Evolutionary conservation across 1,140 invertebrate genomes (phyloP).

Genomic region (Pachypeltis micranthus): DNA sequence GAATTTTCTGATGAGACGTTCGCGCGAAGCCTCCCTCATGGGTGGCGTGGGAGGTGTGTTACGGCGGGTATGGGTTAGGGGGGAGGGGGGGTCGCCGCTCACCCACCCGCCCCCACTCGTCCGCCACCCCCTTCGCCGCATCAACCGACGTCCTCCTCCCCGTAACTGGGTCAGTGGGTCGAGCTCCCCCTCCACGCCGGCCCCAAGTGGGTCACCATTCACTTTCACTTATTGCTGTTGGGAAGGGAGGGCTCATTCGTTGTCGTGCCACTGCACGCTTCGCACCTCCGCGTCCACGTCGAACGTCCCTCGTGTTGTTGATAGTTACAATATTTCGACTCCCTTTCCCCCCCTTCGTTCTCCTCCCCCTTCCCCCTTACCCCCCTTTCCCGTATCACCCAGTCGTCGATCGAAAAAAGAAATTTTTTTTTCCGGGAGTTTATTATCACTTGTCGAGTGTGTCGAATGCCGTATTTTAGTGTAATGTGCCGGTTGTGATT

Average conservation of each 20-base stretch:
- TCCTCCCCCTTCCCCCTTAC: too few relatives aligned
- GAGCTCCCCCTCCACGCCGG: slow-evolving; percentile 6
- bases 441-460: slow-evolving; percentile 5
- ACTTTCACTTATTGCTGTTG: slow-evolving; percentile 23
- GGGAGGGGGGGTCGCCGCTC: background rate
- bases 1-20: too few relatives aligned
- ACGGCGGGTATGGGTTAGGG: background rate
- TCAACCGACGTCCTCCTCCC: background rate
- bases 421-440: slow-evolving; percentile 7
- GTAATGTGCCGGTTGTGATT: slow-evolving; percentile 7
- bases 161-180: slow-evolving; percentile 24
- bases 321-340: too few relatives aligned
- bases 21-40: too few relatives aligned
- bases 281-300: slow-evolving; percentile 18
- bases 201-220: slow-evolving; percentile 21
- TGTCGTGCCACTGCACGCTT: slow-evolving; percentile 17
- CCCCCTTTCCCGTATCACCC: too few relatives aligned
- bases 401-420: background rate
- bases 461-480: too few relatives aligned
- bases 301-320: too few relatives aligned
- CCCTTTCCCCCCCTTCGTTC: too few relatives aligned
- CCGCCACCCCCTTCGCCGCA: background rate
- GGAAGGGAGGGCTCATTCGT: slow-evolving; percentile 16
- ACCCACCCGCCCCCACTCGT: background rate
- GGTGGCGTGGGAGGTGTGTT: too few relatives aligned